Conservation (phyloP, 2,113 vertebrate genomes). For the Baryphthengus martii region DNA sequence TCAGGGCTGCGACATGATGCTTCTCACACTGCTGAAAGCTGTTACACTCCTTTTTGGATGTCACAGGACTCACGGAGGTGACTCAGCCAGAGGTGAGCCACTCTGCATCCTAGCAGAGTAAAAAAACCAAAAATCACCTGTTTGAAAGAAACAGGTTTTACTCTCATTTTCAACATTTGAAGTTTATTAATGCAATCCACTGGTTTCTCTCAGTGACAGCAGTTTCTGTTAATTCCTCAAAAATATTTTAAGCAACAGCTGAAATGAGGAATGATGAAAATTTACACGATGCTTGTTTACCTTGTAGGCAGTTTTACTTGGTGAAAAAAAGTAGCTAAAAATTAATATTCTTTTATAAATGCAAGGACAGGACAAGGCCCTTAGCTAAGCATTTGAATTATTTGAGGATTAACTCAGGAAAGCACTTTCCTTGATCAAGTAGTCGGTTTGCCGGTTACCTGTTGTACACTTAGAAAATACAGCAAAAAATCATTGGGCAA, state of each 20-base stretch:
- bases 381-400: neutral
- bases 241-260: neutral
- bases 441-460: neutral
- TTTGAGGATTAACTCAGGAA: neutral
- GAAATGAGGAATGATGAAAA: neutral
- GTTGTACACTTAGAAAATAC: neutral
- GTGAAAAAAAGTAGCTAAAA: neutral
- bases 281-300: neutral
- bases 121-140: neutral
- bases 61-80: neutral
- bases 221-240: conserved; percentile 10
- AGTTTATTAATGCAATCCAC: neutral
- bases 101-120: neutral
- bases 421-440: neutral
- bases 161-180: neutral
- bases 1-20: neutral
- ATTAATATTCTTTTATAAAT: neutral
- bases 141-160: neutral
- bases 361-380: neutral
- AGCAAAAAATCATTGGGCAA: neutral
- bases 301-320: neutral
- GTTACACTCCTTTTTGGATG: neutral
- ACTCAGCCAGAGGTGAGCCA: neutral
- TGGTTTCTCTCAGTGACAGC: neutral
- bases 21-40: neutral